Base-by-base conservation (phyloP, 2,888 invertebrate genomes). In the Eupithecia subumbrata region DNA sequence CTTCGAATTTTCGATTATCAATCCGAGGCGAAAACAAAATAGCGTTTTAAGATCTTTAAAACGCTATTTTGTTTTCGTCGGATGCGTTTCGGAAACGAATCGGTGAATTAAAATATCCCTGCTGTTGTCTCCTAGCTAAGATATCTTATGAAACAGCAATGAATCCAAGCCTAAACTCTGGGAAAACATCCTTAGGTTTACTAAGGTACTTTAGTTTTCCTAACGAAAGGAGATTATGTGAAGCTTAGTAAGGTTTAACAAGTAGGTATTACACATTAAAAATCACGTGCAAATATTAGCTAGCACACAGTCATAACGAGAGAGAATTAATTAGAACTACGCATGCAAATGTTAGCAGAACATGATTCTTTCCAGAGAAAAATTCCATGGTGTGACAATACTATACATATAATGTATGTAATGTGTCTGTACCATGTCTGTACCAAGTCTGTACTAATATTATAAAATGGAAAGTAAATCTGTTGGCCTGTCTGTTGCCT, bases 241-340 rank as follows among this genome's bases (percentile, higher is more conserved):
- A 9, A 56, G 11, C 22, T 56, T 56, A 11, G 52, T 3, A 56
- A 56, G 22, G n/a, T 52, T 22, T 22, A 22, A n/a, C n/a, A n/a
- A n/a, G 22, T 22, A 2, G 22, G 8, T 48, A 18, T 48, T 18
- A 48, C 0, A 9, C 7, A 9, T n/a, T 48, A 48, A n/a, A 56
- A 34, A 30, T 34, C 30, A 64, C 22, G 37, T 43, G 71, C 71
- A 30, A 71, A 71, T 71, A 56, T 71, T 64, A 45, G 71, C 64
- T 64, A 45, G 71, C 64, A 63, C 40, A 18, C 16, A 37, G 40
- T 40, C 43, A 43, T 25, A 45, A 67, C 11, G 22, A 68, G 68
- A 43, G 8, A 67, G 43, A 40, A 43, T 40, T 66, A 43, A 67
- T 43, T 43, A 37, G 22, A 43, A 43, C 14, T 5, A 40, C 1